Evolutionary conservation across 1,140 invertebrate genomes (phyloP), one percentile per base, ranked within the genome.

Genomic region (Phortica variegata): DNA sequence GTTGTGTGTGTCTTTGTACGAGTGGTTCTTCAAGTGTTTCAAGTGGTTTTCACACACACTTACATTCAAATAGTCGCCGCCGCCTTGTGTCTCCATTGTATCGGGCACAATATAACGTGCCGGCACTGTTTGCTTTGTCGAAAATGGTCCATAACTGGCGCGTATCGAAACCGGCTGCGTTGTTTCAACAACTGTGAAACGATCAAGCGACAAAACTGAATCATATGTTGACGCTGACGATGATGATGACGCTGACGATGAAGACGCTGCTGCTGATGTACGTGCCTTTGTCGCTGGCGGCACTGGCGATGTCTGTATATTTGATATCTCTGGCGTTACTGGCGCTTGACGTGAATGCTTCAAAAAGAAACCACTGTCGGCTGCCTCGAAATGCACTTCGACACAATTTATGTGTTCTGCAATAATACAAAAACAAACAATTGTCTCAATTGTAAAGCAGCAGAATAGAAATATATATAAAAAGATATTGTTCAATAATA

Each of bases 111-210:
- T 84, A 61, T 90, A 90, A n/a, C 89, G 80, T 0, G 90, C 89
- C n/a, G 91, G 91, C 12, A 95, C 90, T 1, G 90, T 94, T 77
- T 95, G 91, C 63, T 93, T 93, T 20, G 91, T 93, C 52, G 89
- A 91, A 77, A 95, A 95, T 2, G 92, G 92, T 3, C 93, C 93
- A 61, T 94, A 95, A 5, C 88, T 91, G 7, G 91, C 91, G 12
- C 90, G 79, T 3, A 95, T 87, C 0, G 90, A 91, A 1, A 90
- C 88, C 5, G 91, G 89, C 49, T 90, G 85, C 19, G 88, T 89
- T 23, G 89, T 90, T 71, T 93, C 89, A 57, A 94, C 85, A 3
- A 94, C 89, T 6, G 90, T 92, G 71, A 95, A 94, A 32, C 89
- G 85, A 77, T 90, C 86, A 43, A 88, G 79, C 32, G 87, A 88